phyloP scores from a whole-genome alignment of 1,140 invertebrate species.

The Drosophila nebulosa region DNA sequence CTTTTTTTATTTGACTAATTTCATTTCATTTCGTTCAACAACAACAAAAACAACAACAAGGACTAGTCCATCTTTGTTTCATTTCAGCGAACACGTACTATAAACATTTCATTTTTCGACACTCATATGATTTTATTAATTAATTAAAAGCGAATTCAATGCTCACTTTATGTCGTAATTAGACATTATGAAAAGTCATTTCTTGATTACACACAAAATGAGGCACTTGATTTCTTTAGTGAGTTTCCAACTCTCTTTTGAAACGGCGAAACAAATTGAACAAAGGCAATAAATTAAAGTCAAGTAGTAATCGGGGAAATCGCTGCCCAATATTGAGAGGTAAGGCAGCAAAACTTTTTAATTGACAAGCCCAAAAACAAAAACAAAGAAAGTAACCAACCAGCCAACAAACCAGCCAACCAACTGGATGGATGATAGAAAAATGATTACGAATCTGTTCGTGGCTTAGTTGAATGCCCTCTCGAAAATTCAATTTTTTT shows the following conservation, averaged over 20 bases:
- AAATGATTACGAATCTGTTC: conserved; percentile 9
- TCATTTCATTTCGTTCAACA: no score
- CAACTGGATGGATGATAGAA: neutral
- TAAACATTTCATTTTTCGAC: conserved; percentile 42
- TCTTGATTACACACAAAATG: conserved; percentile 47
- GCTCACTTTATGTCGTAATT: conserved; percentile 49
- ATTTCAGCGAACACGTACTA: neutral
- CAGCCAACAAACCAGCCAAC: neutral
- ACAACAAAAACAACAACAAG: neutral
- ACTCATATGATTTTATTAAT: conserved; percentile 17
- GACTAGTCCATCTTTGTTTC: neutral
- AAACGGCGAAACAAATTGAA: conserved; percentile 24
- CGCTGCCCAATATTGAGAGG: neutral
- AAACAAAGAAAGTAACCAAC: neutral
- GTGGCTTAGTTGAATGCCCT: conserved; percentile 7
- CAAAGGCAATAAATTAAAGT: conserved; percentile 34
- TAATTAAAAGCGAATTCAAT: conserved; percentile 27
- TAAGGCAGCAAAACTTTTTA: conserved; percentile 31
- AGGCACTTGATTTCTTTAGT: conserved; percentile 10
- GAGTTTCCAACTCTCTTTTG: conserved; percentile 5
- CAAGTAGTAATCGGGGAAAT: neutral
- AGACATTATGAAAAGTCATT: conserved; percentile 59
- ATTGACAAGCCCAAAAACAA: conserved; percentile 10
- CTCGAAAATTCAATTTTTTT: neutral
- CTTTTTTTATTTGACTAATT: neutral